Conservation (phyloP, 2,888 invertebrate genomes). For the Eupithecia insigniata region DNA sequence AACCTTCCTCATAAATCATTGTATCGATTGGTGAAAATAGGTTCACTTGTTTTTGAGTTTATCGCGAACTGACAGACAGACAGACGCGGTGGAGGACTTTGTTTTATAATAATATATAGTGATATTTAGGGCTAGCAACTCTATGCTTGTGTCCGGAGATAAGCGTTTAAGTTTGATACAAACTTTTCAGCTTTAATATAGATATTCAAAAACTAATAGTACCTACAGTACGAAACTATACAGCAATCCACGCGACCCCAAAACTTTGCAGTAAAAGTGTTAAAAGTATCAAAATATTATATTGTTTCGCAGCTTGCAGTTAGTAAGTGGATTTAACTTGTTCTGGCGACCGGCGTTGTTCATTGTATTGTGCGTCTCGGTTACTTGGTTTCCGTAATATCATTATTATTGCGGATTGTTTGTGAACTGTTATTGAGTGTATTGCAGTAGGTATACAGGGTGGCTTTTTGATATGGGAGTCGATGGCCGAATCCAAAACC, state of each 20-base stretch:
- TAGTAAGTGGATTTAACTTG: conserved; percentile 39
- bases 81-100: no score
- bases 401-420: conserved; percentile 18
- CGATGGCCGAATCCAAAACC: no score
- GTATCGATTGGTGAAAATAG: no score
- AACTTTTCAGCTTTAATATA: no score
- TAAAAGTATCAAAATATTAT: conserved; percentile 32
- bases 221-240: background rate
- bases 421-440: conserved; percentile 3
- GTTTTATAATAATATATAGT: no score
- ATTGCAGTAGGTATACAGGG: conserved; percentile 2
- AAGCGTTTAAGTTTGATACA: no score
- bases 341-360: conserved; percentile 20
- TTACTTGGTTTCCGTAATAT: conserved; percentile 27
- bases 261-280: conserved; percentile 17
- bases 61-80: no score
- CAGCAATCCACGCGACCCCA: conserved; percentile 6
- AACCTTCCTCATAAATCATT: no score
- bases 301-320: conserved; percentile 34
- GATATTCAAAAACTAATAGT: background rate
- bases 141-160: no score
- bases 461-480: no score
- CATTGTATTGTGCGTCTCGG: conserved; percentile 24
- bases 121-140: no score
- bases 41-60: no score